Conservation (phyloP, 92 coral and sea anemone species). For the Paragorgia papillata region DNA sequence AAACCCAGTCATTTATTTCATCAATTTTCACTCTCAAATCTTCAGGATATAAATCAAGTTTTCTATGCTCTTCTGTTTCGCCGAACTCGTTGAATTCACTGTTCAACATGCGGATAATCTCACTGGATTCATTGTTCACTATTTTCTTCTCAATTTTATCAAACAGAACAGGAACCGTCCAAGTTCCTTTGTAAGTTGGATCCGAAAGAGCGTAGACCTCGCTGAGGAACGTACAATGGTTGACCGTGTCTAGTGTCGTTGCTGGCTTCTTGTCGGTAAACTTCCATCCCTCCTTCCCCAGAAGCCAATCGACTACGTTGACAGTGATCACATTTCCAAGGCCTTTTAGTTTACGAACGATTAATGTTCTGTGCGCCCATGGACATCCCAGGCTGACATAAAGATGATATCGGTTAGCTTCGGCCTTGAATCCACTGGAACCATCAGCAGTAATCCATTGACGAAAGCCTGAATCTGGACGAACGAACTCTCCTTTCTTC, state of each 20-base stretch:
- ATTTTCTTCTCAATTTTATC: conserved; percentile 73
- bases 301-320: conserved; percentile 72
- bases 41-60: conserved; percentile 76
- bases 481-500: conserved; percentile 71
- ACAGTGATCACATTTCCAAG: conserved; percentile 68
- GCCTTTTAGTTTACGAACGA: conserved; percentile 78
- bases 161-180: conserved; percentile 80
- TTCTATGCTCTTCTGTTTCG: conserved; percentile 76
- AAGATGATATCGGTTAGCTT: conserved; percentile 78
- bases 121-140: conserved; percentile 88
- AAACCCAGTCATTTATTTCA: conserved; percentile 80
- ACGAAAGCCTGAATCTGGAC: conserved; percentile 54
- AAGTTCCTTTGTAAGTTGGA: conserved; percentile 65
- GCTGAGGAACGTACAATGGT: conserved; percentile 67
- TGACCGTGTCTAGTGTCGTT: conserved; percentile 72
- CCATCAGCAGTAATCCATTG: conserved; percentile 80
- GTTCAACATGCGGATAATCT: conserved; percentile 85
- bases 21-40: conserved; percentile 69
- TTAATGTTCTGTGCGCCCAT: conserved; percentile 78
- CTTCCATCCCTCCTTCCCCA: conserved; percentile 66
- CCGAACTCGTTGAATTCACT: conserved; percentile 86
- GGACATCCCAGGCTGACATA: conserved; percentile 85
- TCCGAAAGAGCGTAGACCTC: conserved; percentile 68
- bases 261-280: conserved; percentile 81
- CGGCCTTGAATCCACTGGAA: conserved; percentile 79